phyloP scores from a whole-genome alignment of 1,140 invertebrate genomes.

The Orius insidiosus region DNA sequence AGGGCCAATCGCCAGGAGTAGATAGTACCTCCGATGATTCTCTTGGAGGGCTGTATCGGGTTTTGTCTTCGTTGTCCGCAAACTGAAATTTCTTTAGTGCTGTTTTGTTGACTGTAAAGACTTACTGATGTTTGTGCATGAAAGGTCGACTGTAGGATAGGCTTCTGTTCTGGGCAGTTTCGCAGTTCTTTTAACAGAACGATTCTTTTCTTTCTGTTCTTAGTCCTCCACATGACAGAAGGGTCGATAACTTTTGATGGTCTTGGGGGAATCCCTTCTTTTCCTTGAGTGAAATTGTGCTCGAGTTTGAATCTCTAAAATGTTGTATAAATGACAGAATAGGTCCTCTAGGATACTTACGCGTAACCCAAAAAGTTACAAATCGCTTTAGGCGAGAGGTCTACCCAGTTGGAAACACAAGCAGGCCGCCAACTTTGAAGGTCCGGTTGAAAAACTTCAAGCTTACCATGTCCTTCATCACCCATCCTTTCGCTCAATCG shows the following conservation, averaged over 20 bases:
- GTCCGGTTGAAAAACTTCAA: conserved; percentile 55
- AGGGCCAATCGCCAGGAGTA: conserved; percentile 72
- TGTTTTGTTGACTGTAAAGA: neutral
- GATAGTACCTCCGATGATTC: conserved; percentile 68
- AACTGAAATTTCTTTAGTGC: conserved; percentile 29
- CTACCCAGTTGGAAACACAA: conserved; percentile 48
- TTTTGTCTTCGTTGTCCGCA: conserved; percentile 47
- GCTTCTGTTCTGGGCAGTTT: conserved; percentile 37
- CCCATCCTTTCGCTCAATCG: conserved; percentile 57
- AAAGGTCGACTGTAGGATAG: conserved; percentile 45
- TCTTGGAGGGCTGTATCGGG: conserved; percentile 29
- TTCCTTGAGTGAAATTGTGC: conserved; percentile 8
- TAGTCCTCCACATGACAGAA: neutral
- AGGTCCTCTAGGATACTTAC: conserved; percentile 30
- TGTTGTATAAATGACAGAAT: too few relatives aligned
- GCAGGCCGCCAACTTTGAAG: conserved; percentile 54
- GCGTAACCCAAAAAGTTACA: conserved; percentile 59
- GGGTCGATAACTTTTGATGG: neutral
- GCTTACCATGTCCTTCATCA: conserved; percentile 48
- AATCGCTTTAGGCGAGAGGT: conserved; percentile 38
- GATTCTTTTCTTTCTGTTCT: conserved; percentile 32
- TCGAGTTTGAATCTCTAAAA: too few relatives aligned
- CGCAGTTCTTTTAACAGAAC: conserved; percentile 47
- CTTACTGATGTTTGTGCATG: conserved; percentile 49
- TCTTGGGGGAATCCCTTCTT: neutral